Evolutionary conservation across 2,113 vertebrate genomes (phyloP), one percentile per base, ranked within the genome.

Genomic region (Eonycteris spelaea): DNA sequence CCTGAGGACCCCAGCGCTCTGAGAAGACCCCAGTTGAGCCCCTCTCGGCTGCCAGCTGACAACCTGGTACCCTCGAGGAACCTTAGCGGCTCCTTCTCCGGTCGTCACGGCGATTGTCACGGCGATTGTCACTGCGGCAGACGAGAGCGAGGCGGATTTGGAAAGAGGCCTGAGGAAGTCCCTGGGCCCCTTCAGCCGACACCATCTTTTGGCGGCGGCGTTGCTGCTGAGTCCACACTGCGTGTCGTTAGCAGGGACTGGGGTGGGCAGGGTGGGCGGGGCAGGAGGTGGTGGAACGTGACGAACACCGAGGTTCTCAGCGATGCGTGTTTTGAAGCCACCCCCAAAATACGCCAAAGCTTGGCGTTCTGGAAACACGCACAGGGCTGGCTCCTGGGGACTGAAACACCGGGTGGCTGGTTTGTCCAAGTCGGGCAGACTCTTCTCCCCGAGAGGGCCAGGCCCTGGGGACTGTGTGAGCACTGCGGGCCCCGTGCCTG

Each of bases 121-220:
- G 45, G 73, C 24, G 65, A 30, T 4, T 2, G 28, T 90, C 63
- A 2, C 1, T 38, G 73, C 24, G 63, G 26, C 28, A 9, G 33
- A 2, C 2, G 48, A 38, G 28, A 15, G 28, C 19, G 67, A 40
- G 35, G 3, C 0, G 21, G 61, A 12, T 3, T 5, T 22, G 43
- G 94, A 30, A 38, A n/a, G 74, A 13, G 40, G 18, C 26, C 79
- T 2, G 22, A 59, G 71, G 51, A 77, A 26, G 73, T 28, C 18
- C 0, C 13, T 0, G 1, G 8, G 40, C 40, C 4, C 5, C 16
- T 12, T 26, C 48, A 1, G 0, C 28, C 2, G 2, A 33, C 8
- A 4, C 35, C 7, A 15, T 5, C 63, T 11, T 53, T 5, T 2
- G 5, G 30, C 65, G 8, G 30, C 65, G 7, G 38, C 38, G 28